Percentiles rank a stretch among this genome's conserved stretches.
These are phyloP conservation scores for Cyclophora punctaria DNA, from an alignment of 2,888 invertebrate species.

Conservation along the genomic window DNA sequence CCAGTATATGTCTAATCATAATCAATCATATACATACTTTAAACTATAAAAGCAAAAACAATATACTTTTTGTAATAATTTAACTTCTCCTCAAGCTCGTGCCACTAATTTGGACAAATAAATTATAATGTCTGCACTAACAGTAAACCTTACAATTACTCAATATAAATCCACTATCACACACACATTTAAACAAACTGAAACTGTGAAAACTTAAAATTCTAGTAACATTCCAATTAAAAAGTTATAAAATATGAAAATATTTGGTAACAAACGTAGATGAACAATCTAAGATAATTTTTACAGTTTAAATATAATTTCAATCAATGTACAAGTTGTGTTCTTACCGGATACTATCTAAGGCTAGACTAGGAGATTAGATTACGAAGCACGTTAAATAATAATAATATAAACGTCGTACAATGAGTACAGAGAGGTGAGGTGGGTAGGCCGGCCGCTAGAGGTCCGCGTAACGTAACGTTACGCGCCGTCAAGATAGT, in stretches of 20 bases:
- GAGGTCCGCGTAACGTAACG: constrained; percentile 58
- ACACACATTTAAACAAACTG: neutral
- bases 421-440: constrained; percentile 10
- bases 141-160: too few species aligned
- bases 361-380: constrained; percentile 43
- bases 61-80: too few species aligned
- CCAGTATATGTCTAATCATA: too few species aligned
- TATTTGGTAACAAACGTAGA: constrained; percentile 73
- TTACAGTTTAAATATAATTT: constrained; percentile 21
- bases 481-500: neutral
- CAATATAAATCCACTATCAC: neutral
- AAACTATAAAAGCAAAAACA: too few species aligned
- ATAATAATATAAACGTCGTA: constrained; percentile 9
- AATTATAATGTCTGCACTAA: too few species aligned
- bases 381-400: constrained; percentile 11
- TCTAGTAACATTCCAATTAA: constrained; percentile 2
- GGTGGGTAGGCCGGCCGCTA: constrained; percentile 48
- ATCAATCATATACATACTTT: too few species aligned
- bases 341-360: constrained; percentile 53
- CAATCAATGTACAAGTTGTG: constrained; percentile 19
- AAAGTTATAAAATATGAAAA: constrained; percentile 50
- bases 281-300: constrained; percentile 26
- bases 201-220: neutral
- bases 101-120: too few species aligned
- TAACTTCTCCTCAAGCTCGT: too few species aligned